These are phyloP conservation scores for Nasonovia ribisnigri DNA, from an alignment of 2,888 invertebrate species.

Conservation along the genomic window DNA sequence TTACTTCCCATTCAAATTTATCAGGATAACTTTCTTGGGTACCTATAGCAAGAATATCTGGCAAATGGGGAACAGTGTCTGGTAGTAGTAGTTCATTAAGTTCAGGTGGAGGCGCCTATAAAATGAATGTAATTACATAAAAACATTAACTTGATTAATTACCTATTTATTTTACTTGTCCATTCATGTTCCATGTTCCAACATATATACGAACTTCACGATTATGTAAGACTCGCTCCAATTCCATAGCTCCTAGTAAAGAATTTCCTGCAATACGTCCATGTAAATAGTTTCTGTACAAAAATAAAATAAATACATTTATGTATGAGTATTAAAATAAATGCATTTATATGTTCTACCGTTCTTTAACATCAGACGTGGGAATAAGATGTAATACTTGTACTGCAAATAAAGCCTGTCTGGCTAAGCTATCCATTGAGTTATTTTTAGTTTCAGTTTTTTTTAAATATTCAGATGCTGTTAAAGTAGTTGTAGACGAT, in stretches of 20 bases:
- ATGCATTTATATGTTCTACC: slow-evolving; percentile 71
- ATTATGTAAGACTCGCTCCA: slow-evolving; percentile 88
- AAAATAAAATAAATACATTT: slow-evolving; percentile 34
- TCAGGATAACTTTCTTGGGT: slow-evolving; percentile 94
- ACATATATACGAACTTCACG: slow-evolving; percentile 89
- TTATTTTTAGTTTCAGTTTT: slow-evolving; percentile 67
- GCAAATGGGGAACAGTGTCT: slow-evolving; percentile 84
- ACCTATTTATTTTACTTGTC: slow-evolving; percentile 80
- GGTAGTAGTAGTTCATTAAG: slow-evolving; percentile 93
- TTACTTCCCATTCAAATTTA: slow-evolving; percentile 89
- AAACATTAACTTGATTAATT: neutral
- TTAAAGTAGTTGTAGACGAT: slow-evolving; percentile 58
- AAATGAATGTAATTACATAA: slow-evolving; percentile 37
- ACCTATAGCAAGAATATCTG: slow-evolving; percentile 92
- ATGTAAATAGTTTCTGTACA: slow-evolving; percentile 78
- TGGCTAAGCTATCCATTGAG: slow-evolving; percentile 78
- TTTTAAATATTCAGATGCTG: slow-evolving; percentile 49
- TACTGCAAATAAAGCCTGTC: slow-evolving; percentile 82
- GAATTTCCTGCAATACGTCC: slow-evolving; percentile 85
- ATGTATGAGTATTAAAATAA: slow-evolving; percentile 13
- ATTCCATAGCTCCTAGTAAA: slow-evolving; percentile 84
- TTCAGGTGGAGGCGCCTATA: slow-evolving; percentile 75
- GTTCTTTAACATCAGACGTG: slow-evolving; percentile 84
- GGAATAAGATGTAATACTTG: slow-evolving; percentile 86
- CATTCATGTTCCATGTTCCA: slow-evolving; percentile 96